A percentile compares a stretch with the other conserved stretches of the same genome.
These are phyloP conservation scores for Sesia bembeciformis DNA, from an alignment of 2,888 invertebrate genomes.

Conservation along the genomic window DNA sequence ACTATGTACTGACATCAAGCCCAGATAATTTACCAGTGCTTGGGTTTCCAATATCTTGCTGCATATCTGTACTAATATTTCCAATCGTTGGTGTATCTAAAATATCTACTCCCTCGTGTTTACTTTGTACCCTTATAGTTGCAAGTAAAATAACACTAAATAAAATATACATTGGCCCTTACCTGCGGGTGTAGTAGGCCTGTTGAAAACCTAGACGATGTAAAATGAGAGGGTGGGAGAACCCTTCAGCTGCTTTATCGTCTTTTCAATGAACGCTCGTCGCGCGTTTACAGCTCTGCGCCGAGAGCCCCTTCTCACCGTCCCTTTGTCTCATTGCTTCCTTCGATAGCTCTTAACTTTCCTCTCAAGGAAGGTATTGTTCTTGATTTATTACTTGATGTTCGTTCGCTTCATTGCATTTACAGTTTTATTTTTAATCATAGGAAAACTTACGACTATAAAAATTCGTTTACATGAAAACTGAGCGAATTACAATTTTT, in stretches of 20 bases:
- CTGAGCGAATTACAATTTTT: not conserved
- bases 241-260: conserved; percentile 4
- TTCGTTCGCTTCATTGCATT: too few relatives aligned
- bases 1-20: too few relatives aligned
- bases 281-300: not conserved
- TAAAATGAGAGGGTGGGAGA: conserved; percentile 1
- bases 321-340: not conserved
- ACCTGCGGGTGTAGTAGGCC: not conserved
- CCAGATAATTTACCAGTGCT: too few relatives aligned
- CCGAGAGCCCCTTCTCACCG: not conserved
- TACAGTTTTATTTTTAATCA: not conserved
- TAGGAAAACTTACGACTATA: not conserved
- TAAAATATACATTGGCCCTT: not conserved
- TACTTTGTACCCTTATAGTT: too few relatives aligned
- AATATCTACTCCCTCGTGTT: too few relatives aligned
- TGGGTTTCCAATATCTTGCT: too few relatives aligned
- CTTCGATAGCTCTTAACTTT: not conserved
- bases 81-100: too few relatives aligned
- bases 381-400: not conserved
- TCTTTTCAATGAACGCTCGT: conserved; percentile 3
- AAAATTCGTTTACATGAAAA: not conserved
- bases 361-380: not conserved
- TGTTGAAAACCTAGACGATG: not conserved
- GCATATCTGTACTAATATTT: too few relatives aligned
- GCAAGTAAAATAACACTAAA: not conserved